A percentile compares a stretch with the other conserved stretches of the same genome.
Evolutionary conservation across 2,113 vertebrate genomes (phyloP).

Genomic region (Bungarus multicinctus): DNA sequence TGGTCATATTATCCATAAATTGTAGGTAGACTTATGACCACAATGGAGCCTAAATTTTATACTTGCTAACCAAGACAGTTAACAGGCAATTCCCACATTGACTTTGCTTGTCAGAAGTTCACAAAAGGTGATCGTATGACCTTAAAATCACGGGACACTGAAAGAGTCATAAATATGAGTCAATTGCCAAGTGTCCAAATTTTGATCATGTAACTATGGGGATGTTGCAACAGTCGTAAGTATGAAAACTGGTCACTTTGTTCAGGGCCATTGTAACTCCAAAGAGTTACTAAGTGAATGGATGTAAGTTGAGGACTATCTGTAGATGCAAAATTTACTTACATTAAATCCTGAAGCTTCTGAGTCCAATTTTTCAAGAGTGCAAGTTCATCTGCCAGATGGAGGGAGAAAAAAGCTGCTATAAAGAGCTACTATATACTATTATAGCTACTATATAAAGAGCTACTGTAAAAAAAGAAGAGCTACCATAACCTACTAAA

Average conservation of each 20-base stretch:
- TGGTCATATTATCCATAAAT: neutral
- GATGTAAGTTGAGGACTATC: neutral
- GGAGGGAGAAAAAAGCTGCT: neutral
- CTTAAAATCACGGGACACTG: too few species aligned
- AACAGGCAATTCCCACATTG: too few species aligned
- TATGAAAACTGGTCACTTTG: too few species aligned
- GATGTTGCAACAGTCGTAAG: neutral
- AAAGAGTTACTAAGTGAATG: neutral
- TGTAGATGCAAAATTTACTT: neutral
- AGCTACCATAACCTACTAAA: neutral
- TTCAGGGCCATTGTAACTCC: neutral
- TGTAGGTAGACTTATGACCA: neutral
- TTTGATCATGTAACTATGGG: neutral
- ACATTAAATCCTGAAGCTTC: neutral
- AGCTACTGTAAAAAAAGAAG: neutral
- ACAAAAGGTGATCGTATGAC: neutral
- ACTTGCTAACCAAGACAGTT: too few species aligned
- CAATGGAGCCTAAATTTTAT: neutral
- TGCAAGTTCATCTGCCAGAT: neutral
- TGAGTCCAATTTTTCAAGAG: neutral
- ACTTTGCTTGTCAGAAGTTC: neutral
- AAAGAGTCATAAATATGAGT: neutral
- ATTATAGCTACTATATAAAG: neutral
- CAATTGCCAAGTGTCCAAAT: neutral
- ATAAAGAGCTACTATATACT: neutral